Conservation (phyloP, 2,888 invertebrate genomes). For the Xiphydria camelus region DNA sequence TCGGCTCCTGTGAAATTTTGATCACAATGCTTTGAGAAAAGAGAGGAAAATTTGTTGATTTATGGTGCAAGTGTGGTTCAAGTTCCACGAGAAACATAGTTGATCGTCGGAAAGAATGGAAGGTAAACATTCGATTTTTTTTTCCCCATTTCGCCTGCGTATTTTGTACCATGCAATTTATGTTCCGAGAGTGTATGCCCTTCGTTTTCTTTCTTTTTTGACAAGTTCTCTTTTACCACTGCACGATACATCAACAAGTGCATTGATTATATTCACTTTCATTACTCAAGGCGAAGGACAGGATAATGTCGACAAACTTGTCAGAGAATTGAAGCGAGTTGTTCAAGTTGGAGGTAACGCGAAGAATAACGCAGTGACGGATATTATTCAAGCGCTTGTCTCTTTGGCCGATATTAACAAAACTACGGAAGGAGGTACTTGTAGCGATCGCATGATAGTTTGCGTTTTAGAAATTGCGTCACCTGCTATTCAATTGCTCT, state of each 20-base stretch:
- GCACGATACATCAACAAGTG: background rate
- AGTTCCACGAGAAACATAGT: background rate
- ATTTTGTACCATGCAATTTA: background rate
- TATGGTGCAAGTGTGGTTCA: background rate
- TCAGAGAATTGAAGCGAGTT: constrained; percentile 30
- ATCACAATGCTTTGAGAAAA: constrained; percentile 6
- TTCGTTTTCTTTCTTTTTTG: too few species aligned
- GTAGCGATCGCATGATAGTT: background rate
- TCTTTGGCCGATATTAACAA: constrained; percentile 33
- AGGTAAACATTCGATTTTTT: background rate
- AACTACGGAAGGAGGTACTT: constrained; percentile 35
- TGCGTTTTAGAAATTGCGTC: background rate
- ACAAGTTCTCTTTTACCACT: too few species aligned
- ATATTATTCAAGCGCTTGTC: constrained; percentile 35
- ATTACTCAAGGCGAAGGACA: constrained; percentile 27
- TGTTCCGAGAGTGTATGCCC: too few species aligned
- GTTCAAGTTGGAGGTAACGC: constrained; percentile 26
- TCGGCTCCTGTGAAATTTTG: constrained; percentile 5
- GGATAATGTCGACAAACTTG: constrained; percentile 34
- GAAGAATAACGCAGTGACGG: constrained; percentile 19
- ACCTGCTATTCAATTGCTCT: background rate
- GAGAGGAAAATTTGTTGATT: constrained; percentile 2
- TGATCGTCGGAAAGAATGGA: constrained; percentile 1
- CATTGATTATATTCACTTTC: background rate
- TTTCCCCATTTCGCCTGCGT: background rate